Base-by-base conservation (phyloP, 2,888 invertebrate species). In the Agrochola circellaris region DNA sequence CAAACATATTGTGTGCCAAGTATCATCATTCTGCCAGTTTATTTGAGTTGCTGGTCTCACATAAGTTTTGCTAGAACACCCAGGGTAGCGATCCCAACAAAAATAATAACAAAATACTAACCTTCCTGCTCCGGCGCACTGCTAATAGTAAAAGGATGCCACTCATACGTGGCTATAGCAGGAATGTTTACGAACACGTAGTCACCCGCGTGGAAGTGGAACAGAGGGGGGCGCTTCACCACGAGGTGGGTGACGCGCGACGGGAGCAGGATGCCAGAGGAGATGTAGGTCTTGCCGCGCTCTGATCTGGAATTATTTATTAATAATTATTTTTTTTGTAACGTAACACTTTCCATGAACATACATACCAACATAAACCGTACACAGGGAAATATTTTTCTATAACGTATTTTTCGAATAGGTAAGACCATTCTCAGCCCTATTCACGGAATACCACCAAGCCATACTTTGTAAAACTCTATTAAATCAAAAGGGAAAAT, bases 61-160 rank as follows among this genome's bases (percentile, higher is more conserved):
- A 51, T 51, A 51, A 20, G 20, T 51, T 51, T 51, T 20, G 20
- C 51, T 8, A 51, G 20, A 51, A 51, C 17, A 48, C 17, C 17
- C 17, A 48, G 48, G 7, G 17, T 20, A 48, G 6, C 7, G 17
- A 34, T 34, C 2, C 45, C 15, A 45, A 45, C 4, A 45, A 5
- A 48, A 15, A 48, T 48, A 15, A 48, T 48, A n/a, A 17, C 6
- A 42, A 20, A 51, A 15, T 20, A 79, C 26, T 2, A 4, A 98
- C 98, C 98, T 97, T 98, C 98, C 92, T 99, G 98, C 93, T 99
- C 99, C 0, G 99, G 99, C 13, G 99, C 99, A 89, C 99, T 99
- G 96, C 99, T 99, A 86, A 99, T 98, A 1, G 99, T 99, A 91
- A 99, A 99, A 0, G 99, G 99, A 97, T 99, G 99, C 99, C 99